A percentile compares a stretch with the other conserved stretches of the same genome.
Conservation (phyloP, 1,140 invertebrate genomes). For the Melipona quadrifasciata region DNA sequence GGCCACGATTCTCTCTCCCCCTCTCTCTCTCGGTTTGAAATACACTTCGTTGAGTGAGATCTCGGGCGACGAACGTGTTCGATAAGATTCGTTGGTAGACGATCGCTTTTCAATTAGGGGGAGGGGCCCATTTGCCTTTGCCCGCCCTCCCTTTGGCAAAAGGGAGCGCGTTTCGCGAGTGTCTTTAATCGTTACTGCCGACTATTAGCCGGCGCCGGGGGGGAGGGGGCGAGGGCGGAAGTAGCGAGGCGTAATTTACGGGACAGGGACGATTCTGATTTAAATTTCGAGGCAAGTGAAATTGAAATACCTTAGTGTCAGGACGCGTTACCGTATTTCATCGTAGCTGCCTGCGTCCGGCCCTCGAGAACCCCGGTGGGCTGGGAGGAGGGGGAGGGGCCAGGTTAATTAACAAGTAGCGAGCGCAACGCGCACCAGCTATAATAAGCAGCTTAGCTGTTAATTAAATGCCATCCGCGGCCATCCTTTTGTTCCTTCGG, state of each 20-base stretch:
- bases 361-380: neutral
- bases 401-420: slow-evolving; percentile 58
- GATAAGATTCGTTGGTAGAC: neutral
- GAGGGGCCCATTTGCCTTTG: neutral
- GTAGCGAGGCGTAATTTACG: slow-evolving; percentile 20
- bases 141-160: too few species aligned
- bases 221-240: neutral
- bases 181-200: neutral
- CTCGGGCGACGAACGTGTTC: too few species aligned
- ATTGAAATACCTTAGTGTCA: slow-evolving; percentile 41
- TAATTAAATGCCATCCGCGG: slow-evolving; percentile 52
- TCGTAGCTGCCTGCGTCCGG: slow-evolving; percentile 21
- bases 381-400: neutral
- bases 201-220: neutral
- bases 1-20: neutral
- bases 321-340: slow-evolving; percentile 49
- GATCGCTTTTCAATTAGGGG: neutral
- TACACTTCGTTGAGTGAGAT: too few species aligned
- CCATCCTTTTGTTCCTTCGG: slow-evolving; percentile 21
- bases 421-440: slow-evolving; percentile 22
- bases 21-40: too few species aligned
- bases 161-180: neutral
- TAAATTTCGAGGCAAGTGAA: slow-evolving; percentile 53
- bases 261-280: slow-evolving; percentile 22
- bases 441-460: slow-evolving; percentile 63